These are phyloP conservation scores for Sarcophaga rosellei DNA, from an alignment of 2,888 invertebrate genomes.

Conservation along the genomic window DNA sequence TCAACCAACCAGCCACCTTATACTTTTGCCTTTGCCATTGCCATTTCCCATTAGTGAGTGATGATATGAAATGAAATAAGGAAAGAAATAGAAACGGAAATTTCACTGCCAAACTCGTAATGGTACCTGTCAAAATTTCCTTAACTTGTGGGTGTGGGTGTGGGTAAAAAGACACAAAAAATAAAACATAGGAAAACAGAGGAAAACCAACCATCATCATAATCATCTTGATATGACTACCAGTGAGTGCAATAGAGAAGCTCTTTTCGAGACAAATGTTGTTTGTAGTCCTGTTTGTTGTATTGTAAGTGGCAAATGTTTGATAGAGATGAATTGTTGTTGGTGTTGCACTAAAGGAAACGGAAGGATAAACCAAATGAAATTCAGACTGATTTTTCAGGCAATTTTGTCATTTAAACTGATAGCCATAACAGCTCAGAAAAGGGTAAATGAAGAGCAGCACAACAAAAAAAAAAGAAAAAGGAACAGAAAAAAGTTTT, in stretches of 20 bases:
- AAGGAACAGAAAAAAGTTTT: conserved; percentile 58
- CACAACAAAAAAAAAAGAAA: not conserved
- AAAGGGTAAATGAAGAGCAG: not conserved
- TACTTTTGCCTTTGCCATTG: not conserved
- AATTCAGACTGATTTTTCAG: conserved; percentile 77
- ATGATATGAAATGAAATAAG: conserved; percentile 63
- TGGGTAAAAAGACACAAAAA: conserved; percentile 27
- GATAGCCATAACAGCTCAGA: conserved; percentile 68
- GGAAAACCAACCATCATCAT: conserved; percentile 26
- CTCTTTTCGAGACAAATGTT: conserved; percentile 43
- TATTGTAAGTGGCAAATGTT: conserved; percentile 55
- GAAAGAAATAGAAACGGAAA: conserved; percentile 70
- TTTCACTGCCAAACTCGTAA: conserved; percentile 79
- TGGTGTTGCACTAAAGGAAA: conserved; percentile 59
- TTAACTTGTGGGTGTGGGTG: conserved; percentile 68
- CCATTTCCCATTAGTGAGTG: conserved; percentile 33
- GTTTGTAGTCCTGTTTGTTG: conserved; percentile 3
- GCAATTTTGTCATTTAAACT: conserved; percentile 77
- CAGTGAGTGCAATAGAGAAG: conserved; percentile 15
- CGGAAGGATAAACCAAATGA: conserved; percentile 71
- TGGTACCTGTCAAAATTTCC: conserved; percentile 79
- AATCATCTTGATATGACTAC: conserved; percentile 49
- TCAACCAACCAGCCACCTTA: not conserved
- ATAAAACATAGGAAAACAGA: not conserved
- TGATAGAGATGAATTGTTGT: conserved; percentile 63